Conservation (phyloP, 2,888 invertebrate genomes). For the Pomacea canaliculata region DNA sequence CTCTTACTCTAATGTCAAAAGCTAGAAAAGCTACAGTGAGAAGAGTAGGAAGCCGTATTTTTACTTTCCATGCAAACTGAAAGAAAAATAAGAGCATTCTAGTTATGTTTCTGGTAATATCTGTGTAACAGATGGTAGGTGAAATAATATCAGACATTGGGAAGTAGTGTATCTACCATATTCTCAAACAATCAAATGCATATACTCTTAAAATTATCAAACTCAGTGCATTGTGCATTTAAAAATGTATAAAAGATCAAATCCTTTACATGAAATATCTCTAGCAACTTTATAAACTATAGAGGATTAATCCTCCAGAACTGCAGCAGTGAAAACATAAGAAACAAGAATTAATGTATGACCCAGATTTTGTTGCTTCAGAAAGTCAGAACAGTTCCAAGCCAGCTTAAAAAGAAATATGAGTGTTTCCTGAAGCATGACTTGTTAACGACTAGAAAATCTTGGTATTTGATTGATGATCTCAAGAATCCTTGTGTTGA, state of each 20-base stretch:
- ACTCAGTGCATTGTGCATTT: background rate
- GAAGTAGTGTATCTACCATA: constrained; percentile 20
- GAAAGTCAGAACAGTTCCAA: constrained; percentile 15
- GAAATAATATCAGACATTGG: constrained; percentile 24
- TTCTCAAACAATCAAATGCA: background rate
- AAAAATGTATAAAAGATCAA: no score
- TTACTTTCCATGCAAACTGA: constrained; percentile 80
- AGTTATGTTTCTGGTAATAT: constrained; percentile 38
- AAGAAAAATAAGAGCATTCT: constrained; percentile 76
- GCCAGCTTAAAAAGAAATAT: constrained; percentile 31
- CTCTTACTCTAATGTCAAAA: constrained; percentile 47
- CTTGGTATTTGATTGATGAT: background rate
- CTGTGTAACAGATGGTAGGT: constrained; percentile 23
- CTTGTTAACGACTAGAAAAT: background rate
- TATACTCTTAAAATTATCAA: background rate
- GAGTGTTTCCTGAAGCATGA: constrained; percentile 22
- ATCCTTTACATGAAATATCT: no score
- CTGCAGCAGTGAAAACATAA: background rate
- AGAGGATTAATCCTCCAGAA: no score
- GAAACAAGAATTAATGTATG: constrained; percentile 17
- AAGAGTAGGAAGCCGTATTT: constrained; percentile 78
- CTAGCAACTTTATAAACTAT: no score
- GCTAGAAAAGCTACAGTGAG: constrained; percentile 48
- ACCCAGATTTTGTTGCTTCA: background rate
- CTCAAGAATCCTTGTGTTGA: background rate